phyloP scores from a whole-genome alignment of 2,888 invertebrate species.

The Scaptomyza reducta region DNA sequence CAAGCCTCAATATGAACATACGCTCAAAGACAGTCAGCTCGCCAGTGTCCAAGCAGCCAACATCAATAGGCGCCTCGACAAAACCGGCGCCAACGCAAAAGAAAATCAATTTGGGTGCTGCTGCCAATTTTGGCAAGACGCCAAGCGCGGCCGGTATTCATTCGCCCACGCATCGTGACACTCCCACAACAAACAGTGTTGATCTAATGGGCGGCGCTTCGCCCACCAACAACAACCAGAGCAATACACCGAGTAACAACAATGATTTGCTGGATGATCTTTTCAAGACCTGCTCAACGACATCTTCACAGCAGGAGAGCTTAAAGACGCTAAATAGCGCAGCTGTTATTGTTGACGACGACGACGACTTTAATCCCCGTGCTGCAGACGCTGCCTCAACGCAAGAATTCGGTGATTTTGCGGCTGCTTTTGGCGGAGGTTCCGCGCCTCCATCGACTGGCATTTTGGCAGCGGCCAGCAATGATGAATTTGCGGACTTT shows the following conservation, averaged over 20 bases:
- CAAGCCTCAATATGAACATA: conserved; percentile 79
- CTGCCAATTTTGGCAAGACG: conserved; percentile 88
- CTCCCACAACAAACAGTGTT: conserved; percentile 71
- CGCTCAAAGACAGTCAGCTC: conserved; percentile 73
- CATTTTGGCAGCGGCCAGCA: conserved; percentile 58
- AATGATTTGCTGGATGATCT: conserved; percentile 86
- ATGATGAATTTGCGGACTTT: conserved; percentile 93
- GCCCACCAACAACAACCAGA: conserved; percentile 57
- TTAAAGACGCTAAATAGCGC: conserved; percentile 71
- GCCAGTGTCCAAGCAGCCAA: conserved; percentile 75
- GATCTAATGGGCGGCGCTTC: conserved; percentile 76
- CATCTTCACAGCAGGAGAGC: conserved; percentile 57
- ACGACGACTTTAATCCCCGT: conserved; percentile 84
- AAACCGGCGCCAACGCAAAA: conserved; percentile 83
- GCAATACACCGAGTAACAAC: conserved; percentile 75
- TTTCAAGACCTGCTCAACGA: conserved; percentile 85
- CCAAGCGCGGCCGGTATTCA: conserved; percentile 82
- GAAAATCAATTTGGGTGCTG: conserved; percentile 88
- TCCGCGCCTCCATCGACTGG: conserved; percentile 61
- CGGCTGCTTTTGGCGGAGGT: conserved; percentile 87
- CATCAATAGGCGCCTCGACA: conserved; percentile 55
- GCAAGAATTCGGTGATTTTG: conserved; percentile 91
- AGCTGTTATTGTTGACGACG: conserved; percentile 86
- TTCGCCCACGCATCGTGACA: conserved; percentile 84
- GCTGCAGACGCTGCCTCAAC: conserved; percentile 82